Percentiles rank a stretch among this genome's conserved stretches.
Evolutionary conservation across 2,113 vertebrate genomes (phyloP).

Genomic region (Elephas maximus): DNA sequence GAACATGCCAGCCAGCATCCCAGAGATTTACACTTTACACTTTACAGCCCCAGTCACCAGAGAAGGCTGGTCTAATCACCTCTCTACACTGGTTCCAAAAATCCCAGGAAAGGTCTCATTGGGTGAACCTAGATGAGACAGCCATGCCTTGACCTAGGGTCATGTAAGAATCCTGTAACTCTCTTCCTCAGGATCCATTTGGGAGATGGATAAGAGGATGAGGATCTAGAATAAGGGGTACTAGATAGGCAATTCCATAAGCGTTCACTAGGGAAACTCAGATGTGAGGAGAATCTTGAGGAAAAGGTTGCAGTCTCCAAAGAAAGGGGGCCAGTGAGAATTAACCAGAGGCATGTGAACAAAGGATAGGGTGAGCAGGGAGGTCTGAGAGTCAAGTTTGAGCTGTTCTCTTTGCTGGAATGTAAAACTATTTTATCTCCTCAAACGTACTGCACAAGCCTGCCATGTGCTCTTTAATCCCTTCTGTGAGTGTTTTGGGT

Average conservation of each 20-base stretch:
- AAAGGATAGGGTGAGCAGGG: neutral
- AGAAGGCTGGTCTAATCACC: neutral
- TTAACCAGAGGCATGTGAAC: neutral
- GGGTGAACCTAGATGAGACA: neutral
- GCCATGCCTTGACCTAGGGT: neutral
- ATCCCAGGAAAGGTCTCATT: neutral
- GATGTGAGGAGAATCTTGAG: neutral
- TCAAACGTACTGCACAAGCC: neutral
- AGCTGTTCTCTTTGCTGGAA: neutral
- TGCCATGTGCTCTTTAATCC: neutral
- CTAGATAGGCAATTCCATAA: neutral
- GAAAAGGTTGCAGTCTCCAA: neutral
- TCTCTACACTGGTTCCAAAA: neutral
- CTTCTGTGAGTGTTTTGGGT: neutral
- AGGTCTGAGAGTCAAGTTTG: neutral
- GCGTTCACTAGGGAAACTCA: neutral
- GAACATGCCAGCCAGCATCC: neutral
- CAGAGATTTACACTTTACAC: neutral
- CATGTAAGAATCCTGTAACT: neutral
- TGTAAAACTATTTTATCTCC: neutral
- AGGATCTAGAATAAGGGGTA: neutral
- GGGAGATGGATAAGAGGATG: neutral
- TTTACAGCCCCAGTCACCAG: neutral
- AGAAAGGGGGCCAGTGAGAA: neutral
- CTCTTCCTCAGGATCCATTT: neutral